Evolutionary conservation across 2,888 invertebrate species (phyloP).

Genomic region (Thalpophila matura): DNA sequence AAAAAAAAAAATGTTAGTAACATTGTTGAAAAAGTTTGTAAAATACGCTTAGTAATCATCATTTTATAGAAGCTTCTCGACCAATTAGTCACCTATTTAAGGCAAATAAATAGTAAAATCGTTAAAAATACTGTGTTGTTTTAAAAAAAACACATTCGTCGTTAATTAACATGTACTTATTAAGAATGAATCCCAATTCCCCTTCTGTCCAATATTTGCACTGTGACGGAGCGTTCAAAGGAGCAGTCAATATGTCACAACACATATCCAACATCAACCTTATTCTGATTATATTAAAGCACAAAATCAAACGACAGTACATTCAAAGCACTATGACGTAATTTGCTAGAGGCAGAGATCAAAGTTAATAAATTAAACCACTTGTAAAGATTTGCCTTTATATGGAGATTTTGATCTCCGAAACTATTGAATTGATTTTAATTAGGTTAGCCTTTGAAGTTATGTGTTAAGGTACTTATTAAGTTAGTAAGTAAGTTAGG

Average conservation of each 20-base stretch:
- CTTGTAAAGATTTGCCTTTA: conserved; percentile 51
- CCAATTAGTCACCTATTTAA: too few species aligned
- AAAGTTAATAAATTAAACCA: conserved; percentile 65
- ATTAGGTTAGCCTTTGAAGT: conserved; percentile 56
- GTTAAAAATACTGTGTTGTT: too few species aligned
- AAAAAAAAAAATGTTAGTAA: too few species aligned
- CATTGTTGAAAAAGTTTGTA: too few species aligned
- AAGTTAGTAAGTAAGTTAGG: background rate
- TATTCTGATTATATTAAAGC: background rate
- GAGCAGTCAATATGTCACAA: conserved; percentile 42
- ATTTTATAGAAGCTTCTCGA: too few species aligned
- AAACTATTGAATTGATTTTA: conserved; percentile 58
- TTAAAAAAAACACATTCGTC: background rate
- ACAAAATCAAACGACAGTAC: conserved; percentile 17
- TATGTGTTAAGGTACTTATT: conserved; percentile 31
- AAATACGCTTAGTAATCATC: too few species aligned
- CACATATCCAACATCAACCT: conserved; percentile 24
- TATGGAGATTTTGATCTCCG: conserved; percentile 42
- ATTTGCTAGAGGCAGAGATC: conserved; percentile 55
- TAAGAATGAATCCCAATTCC: conserved; percentile 1
- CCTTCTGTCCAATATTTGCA: conserved; percentile 44
- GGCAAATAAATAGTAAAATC: too few species aligned
- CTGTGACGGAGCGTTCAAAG: conserved; percentile 41
- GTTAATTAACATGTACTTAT: conserved; percentile 14
- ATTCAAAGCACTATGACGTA: conserved; percentile 24